Evolutionary conservation across 1,140 invertebrate species (phyloP), one percentile per base, ranked within the genome.

Genomic region (Neodiprion fabricii): DNA sequence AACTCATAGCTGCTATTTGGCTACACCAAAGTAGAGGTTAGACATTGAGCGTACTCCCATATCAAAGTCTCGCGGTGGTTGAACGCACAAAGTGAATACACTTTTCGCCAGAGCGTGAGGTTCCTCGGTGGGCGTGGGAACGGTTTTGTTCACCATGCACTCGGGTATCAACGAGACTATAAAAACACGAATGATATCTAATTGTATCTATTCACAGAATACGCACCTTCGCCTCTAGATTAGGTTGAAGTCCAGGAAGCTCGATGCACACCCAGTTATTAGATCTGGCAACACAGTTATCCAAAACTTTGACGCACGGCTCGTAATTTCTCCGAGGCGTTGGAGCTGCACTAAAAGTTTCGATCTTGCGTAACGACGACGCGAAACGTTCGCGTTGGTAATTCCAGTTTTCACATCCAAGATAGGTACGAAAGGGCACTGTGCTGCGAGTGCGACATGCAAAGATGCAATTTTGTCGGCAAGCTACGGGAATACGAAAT

Each of bases 101-200:
- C 28, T 40, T 40, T 40, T 40, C 28, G 28, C 28, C 53, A 61
- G 11, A 61, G 53, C 53, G 76, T 40, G 69, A 76, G 65, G 74
- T 74, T 74, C 73, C 68, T 40, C 48, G 69, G 73, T 75, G 77
- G 79, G 75, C 84, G 81, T 84, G 82, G 84, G 85, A 84, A 85
- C 80, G 78, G 75, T 80, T 77, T 23, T 53, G 73, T 70, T 70
- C 71, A 82, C 80, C 80, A 82, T 83, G 79, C 79, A 79, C 81
- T 82, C 83, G 77, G 73, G 75, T 76, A 79, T 71, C 75, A 76
- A 78, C 76, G 76, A 76, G 80, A 79, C 82, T 77, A 80, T 78
- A 84, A 85, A 86, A 86, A 85, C 81, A 79, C 81, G 86, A 86
- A 87, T 85, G 84, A 86, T 86, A 87, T 85, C 85, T 85, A 85